Evolutionary conservation across 2,888 invertebrate genomes (phyloP).

Genomic region (Atrina japonica): DNA sequence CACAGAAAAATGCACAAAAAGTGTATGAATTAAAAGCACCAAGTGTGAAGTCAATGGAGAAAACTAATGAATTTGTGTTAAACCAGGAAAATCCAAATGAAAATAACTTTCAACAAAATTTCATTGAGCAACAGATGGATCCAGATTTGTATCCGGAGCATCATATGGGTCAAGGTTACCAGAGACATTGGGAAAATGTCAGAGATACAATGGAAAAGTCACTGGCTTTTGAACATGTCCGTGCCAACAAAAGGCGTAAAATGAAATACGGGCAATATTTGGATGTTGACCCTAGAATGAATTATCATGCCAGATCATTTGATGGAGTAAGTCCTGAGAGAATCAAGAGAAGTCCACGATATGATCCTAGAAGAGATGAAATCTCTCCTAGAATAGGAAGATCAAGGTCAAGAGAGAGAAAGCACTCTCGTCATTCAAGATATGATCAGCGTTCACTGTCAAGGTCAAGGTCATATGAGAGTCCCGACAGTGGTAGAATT

Average conservation of each 20-base stretch:
- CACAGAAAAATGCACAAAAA: slow-evolving; percentile 42
- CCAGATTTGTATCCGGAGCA: slow-evolving; percentile 29
- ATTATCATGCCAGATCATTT: slow-evolving; percentile 48
- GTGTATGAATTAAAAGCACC: slow-evolving; percentile 57
- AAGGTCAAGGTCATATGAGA: slow-evolving; percentile 23
- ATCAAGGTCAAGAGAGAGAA: slow-evolving; percentile 23
- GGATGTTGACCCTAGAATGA: slow-evolving; percentile 4
- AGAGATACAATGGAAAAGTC: slow-evolving; percentile 2
- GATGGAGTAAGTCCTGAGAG: slow-evolving; percentile 49
- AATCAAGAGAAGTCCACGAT: slow-evolving; percentile 27
- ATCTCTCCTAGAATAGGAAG: slow-evolving; percentile 9
- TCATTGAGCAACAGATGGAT: slow-evolving; percentile 17
- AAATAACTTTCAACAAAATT: slow-evolving; percentile 4
- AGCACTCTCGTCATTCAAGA: slow-evolving; percentile 7
- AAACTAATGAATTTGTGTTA: slow-evolving; percentile 1
- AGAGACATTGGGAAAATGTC: not conserved
- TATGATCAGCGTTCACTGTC: not conserved
- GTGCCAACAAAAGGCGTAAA: slow-evolving; percentile 4
- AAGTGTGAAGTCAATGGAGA: slow-evolving; percentile 11
- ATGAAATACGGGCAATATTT: slow-evolving; percentile 16
- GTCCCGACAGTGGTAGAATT: not conserved
- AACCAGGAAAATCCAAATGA: slow-evolving; percentile 10
- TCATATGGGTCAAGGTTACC: not conserved
- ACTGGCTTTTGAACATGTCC: slow-evolving; percentile 29
- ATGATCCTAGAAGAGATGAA: slow-evolving; percentile 24